Evolutionary conservation across 2,888 invertebrate genomes (phyloP).

Genomic region (Maniola hyperantus): DNA sequence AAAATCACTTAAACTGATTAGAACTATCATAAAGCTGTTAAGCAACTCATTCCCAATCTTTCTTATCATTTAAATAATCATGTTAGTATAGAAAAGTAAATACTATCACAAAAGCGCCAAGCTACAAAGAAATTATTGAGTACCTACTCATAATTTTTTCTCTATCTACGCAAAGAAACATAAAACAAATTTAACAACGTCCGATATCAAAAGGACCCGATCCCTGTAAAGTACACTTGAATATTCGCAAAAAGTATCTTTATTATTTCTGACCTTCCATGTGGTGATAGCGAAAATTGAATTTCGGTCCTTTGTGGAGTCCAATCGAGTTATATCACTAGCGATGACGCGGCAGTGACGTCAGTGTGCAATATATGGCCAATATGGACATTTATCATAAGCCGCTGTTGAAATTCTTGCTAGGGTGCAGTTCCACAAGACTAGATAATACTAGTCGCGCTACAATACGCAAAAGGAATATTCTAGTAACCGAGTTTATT

Average conservation of each 20-base stretch:
- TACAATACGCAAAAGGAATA: too few relatives aligned
- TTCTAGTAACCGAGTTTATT: too few relatives aligned
- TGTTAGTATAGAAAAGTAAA: too few relatives aligned
- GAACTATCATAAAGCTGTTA: too few relatives aligned
- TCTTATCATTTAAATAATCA: too few relatives aligned
- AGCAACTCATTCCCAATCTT: too few relatives aligned
- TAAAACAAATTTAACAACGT: constrained; percentile 21
- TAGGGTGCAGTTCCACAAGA: background rate
- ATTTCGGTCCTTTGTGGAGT: constrained; percentile 37
- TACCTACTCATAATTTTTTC: too few relatives aligned
- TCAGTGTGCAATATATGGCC: constrained; percentile 31
- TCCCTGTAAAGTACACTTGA: constrained; percentile 30
- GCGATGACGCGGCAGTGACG: constrained; percentile 33
- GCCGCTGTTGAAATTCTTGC: constrained; percentile 23
- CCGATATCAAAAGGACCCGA: constrained; percentile 32
- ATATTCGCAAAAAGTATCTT: constrained; percentile 18
- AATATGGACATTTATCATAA: constrained; percentile 37
- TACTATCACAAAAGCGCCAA: background rate
- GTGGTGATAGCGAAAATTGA: constrained; percentile 38
- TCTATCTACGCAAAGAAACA: constrained; percentile 13
- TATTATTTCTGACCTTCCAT: constrained; percentile 30
- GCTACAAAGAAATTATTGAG: too few relatives aligned
- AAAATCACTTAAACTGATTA: too few relatives aligned
- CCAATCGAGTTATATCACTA: constrained; percentile 37
- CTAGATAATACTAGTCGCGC: background rate